Conservation (phyloP, 2,797 vertebrate species). For the Crenichthys baileyi region DNA sequence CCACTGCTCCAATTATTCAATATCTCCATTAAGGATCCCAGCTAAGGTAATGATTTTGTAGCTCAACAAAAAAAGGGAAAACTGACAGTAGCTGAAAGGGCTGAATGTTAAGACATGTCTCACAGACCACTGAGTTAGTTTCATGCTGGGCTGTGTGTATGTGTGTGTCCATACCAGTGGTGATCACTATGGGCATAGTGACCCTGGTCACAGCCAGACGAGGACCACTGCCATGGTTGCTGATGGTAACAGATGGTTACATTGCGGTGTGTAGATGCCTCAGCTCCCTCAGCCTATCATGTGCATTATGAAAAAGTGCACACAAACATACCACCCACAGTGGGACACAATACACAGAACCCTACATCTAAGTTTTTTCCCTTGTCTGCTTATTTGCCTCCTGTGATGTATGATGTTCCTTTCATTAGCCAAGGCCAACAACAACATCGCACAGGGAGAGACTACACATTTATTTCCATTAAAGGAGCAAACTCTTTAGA, state of each 20-base stretch:
- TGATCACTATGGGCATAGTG: slow-evolving; percentile 54
- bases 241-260: slow-evolving; percentile 75
- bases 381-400: slow-evolving; percentile 45
- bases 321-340: slow-evolving; percentile 28
- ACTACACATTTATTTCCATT: slow-evolving; percentile 7
- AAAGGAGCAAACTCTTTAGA: not conserved
- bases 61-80: slow-evolving; percentile 20
- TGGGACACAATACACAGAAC: slow-evolving; percentile 68
- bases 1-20: slow-evolving; percentile 76
- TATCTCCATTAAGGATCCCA: slow-evolving; percentile 71
- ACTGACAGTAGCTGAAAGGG: not conserved
- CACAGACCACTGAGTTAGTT: slow-evolving; percentile 18
- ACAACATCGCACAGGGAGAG: slow-evolving; percentile 38
- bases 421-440: slow-evolving; percentile 70
- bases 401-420: slow-evolving; percentile 7
- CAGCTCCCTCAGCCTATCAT: slow-evolving; percentile 54
- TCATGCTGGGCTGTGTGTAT: slow-evolving; percentile 17
- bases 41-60: slow-evolving; percentile 24
- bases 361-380: slow-evolving; percentile 27
- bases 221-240: slow-evolving; percentile 65
- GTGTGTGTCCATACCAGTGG: slow-evolving; percentile 54
- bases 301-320: slow-evolving; percentile 22
- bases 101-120: slow-evolving; percentile 7
- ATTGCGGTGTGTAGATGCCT: slow-evolving; percentile 64
- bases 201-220: slow-evolving; percentile 69